Base-by-base conservation (phyloP, 2,113 vertebrate species). In the Plestiodon gilberti region DNA sequence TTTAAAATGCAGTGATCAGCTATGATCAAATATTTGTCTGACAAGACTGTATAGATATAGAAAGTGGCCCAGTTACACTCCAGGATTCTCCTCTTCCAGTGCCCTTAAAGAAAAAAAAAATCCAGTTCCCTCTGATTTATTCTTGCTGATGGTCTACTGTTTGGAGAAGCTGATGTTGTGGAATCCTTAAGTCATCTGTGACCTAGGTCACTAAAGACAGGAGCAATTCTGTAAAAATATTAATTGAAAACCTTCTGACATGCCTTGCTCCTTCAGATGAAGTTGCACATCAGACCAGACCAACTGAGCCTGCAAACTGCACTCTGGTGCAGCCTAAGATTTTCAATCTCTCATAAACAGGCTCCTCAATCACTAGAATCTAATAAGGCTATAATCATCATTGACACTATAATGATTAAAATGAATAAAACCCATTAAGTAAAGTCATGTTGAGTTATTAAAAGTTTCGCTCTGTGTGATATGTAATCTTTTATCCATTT, bases 341-440 rank as follows among this genome's bases (percentile, higher is more conserved):
- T 96, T 96, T 96, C 96, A 97, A 96, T 97, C 96, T 96, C 96
- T 97, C 96, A 96, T 95, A 96, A 96, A 97, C 95, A 96, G 95
- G 93, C 94, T 97, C 95, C 96, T 99, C 98, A 98, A 99, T 99
- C 98, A 98, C 95, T 93, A 94, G 95, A 97, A 97, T 98, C 97
- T 97, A 98, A 98, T 98, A 97, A 98, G 97, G 95, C 97, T 98
- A 98, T 99, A 98, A 99, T 99, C 97, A 98, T 98, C 97, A 99
- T 99, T 98, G 98, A 99, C 98, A 98, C 97, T 98, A 96, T 97
- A 98, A 99, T 99, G 98, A 99, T 99, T 97, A 98, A 99, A 98
- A 98, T 98, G 98, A 99, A 98, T 99, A 98, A 99, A 99, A 98
- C 96, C 98, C 98, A 98, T 98, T 98, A 98, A 97, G 97, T 97